Base-by-base conservation (phyloP, 2,888 invertebrate genomes). In the Drosophila cracens region DNA sequence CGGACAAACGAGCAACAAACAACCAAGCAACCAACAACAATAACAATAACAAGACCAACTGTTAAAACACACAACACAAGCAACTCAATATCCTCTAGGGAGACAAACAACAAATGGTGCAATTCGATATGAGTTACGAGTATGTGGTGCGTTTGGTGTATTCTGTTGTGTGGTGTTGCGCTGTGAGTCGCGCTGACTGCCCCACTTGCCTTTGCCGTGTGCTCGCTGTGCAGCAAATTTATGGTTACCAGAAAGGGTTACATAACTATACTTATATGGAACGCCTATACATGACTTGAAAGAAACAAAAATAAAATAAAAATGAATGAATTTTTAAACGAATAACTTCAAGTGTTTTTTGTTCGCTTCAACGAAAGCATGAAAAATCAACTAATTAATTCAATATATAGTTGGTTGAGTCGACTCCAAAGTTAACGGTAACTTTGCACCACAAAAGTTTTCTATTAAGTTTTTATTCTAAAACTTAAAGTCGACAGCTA, bases 71-170 rank as follows among this genome's bases (percentile, higher is more conserved):
- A 51, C 31, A 53, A 27, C 56, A 67, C 58, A 65, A 71, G 67
- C 58, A 61, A 77, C 74, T 84, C 76, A 66, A 83, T 75, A 79
- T 79, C 71, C 77, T 63, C 62, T 74, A 49, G 79, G 77, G 83
- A 87, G 87, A 83, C 87, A 76, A 83, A 87, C 71, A 84, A 89
- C 76, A 72, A 86, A 84, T 89, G 85, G 85, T 86, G 89, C 85
- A 86, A 84, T 82, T 87, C 60, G 87, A 89, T 82, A 74, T 80
- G 87, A 82, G 72, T 84, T 80, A 82, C 81, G 76, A 68, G 58
- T 72, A 33, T 59, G 67, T 67, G 80, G 64, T 79, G 57, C 49
- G 16, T 60, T 34, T 53, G 25, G n/a, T n/a, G 52, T 38, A 29
- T 67, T 70, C 16, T 61, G 48, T 49, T 62, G 49, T 52, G 59